Conservation (phyloP, 2,888 invertebrate species). For the Drosophila engyochracea region DNA sequence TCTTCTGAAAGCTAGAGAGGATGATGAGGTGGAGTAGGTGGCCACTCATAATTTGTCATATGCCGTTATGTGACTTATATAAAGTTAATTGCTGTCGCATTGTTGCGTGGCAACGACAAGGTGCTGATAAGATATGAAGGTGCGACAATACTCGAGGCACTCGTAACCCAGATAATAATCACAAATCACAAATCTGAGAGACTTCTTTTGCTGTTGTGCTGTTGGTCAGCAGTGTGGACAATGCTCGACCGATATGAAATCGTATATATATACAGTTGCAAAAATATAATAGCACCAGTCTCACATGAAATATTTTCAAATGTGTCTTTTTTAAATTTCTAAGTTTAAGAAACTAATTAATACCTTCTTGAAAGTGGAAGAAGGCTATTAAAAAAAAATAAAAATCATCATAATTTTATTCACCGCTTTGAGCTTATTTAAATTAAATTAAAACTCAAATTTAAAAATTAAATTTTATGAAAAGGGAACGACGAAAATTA, state of each 20-base stretch:
- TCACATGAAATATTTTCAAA: background rate
- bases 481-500: background rate
- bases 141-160: conserved; percentile 26
- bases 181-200: conserved; percentile 54
- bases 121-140: conserved; percentile 57
- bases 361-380: background rate
- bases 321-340: background rate
- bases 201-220: background rate
- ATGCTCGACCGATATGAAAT: conserved; percentile 56
- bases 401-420: background rate
- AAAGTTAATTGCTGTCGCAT: conserved; percentile 43
- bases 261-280: background rate
- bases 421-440: background rate
- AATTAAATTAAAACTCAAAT: background rate
- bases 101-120: conserved; percentile 27
- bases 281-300: background rate
- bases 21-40: background rate
- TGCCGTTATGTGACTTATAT: conserved; percentile 40
- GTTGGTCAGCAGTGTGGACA: conserved; percentile 51
- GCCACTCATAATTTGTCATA: conserved; percentile 30
- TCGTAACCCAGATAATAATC: conserved; percentile 54
- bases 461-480: background rate
- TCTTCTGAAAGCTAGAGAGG: background rate
- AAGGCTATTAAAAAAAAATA: no score
- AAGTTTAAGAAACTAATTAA: background rate